Base-by-base conservation (phyloP, 2,888 invertebrate species). In the Crioceris asparagi region DNA sequence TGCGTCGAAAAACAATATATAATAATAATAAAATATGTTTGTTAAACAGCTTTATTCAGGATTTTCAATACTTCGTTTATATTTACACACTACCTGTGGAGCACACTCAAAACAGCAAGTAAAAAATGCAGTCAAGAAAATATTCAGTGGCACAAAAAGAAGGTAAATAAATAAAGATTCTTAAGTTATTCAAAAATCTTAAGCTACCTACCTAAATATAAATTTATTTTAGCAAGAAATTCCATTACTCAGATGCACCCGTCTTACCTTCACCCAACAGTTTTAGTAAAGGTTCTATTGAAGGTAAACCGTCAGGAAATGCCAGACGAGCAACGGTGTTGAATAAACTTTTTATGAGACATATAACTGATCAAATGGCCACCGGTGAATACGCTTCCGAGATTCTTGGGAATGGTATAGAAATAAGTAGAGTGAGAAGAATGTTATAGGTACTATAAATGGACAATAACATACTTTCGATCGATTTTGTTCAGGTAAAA, bases 281-380 rank as follows among this genome's bases (percentile, higher is more conserved):
- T n/a, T 55, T 61, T 19, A 69, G 66, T 50, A 66, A 57, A 48
- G 50, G 55, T 7, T 44, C 66, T 12, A 60, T 66, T 38, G 60
- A 67, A 50, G 70, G 70, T 37, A 71, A 70, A 17, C 67, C 68
- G 8, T 72, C 74, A 31, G 65, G 68, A 8, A 71, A 70, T 7
- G 60, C 65, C 1, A 71, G 78, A 26, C 69, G 86, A 50, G 65
- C 75, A 15, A 65, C 70, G 1, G 77, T 85, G 44, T 61, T 88
- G 2, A 86, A 86, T 58, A 83, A 84, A 61, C 55, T 87, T 32
- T 86, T 87, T 52, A 86, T 87, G 84, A 73, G 75, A 50, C 69
- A 83, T 40, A 77, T 88, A 6, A 83, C 84, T 0, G 86, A 85
- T 57, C 62, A 84, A 19, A 72, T 88, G 72, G 75, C 82, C 1